phyloP scores from a whole-genome alignment of 1,140 invertebrate genomes.

The Amyelois transitella region DNA sequence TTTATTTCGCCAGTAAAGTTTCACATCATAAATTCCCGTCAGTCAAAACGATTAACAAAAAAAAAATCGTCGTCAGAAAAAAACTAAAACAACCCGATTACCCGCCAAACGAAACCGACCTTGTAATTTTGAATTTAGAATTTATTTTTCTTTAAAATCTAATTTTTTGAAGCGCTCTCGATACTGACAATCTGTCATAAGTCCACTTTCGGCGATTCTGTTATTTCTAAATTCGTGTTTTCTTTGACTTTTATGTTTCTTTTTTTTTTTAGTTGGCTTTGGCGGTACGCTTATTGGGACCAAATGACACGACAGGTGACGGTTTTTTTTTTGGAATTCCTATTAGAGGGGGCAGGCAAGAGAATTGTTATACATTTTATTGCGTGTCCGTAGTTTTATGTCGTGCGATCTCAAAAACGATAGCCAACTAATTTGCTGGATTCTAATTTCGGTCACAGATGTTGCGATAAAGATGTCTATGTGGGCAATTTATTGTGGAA shows the following conservation, averaged over 20 bases:
- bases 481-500: background rate
- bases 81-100: slow-evolving; percentile 21
- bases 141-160: background rate
- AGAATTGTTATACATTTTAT: slow-evolving; percentile 69
- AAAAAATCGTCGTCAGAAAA: slow-evolving; percentile 55
- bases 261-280: slow-evolving; percentile 37
- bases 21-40: slow-evolving; percentile 69
- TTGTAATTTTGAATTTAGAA: background rate
- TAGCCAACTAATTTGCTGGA: slow-evolving; percentile 53
- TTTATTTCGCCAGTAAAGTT: slow-evolving; percentile 65
- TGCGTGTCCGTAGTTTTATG: slow-evolving; percentile 42
- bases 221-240: slow-evolving; percentile 61
- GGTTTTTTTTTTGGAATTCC: slow-evolving; percentile 43
- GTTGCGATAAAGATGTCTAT: slow-evolving; percentile 40
- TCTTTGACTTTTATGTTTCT: slow-evolving; percentile 9
- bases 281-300: slow-evolving; percentile 64
- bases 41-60: slow-evolving; percentile 65
- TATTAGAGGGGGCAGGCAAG: slow-evolving; percentile 33
- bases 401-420: slow-evolving; percentile 37
- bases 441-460: slow-evolving; percentile 53
- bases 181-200: slow-evolving; percentile 44
- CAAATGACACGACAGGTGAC: slow-evolving; percentile 73
- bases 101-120: background rate
- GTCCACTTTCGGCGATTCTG: slow-evolving; percentile 53
- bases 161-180: background rate